phyloP scores from a whole-genome alignment of 1,140 invertebrate genomes.

The Andrena cerasifolii region DNA sequence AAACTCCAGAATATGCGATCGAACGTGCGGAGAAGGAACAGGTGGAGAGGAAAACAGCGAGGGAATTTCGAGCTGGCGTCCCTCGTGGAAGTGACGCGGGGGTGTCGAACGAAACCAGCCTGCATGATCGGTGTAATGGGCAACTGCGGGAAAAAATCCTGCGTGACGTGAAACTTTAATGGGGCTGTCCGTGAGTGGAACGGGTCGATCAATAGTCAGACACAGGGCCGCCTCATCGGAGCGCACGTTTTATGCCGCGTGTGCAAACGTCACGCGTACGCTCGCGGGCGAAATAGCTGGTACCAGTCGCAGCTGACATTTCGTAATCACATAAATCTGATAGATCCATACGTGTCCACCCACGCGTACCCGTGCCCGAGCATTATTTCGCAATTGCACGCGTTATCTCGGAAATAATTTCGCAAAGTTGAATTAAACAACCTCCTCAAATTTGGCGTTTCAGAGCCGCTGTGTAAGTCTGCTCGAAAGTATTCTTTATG shows the following conservation, averaged over 20 bases:
- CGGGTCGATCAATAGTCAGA: conserved; percentile 34
- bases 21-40: no score
- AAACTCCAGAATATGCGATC: no score
- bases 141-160: conserved; percentile 19
- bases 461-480: no score
- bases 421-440: no score
- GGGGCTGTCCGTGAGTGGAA: conserved; percentile 5
- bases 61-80: neutral
- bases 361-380: no score
- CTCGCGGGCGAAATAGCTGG: neutral
- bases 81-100: neutral
- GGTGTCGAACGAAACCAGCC: neutral
- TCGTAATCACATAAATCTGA: no score
- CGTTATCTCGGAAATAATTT: no score
- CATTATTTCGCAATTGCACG: no score
- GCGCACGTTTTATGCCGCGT: neutral
- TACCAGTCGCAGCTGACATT: neutral
- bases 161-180: conserved; percentile 14
- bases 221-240: neutral
- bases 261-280: neutral
- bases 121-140: neutral
- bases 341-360: no score
- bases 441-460: no score
- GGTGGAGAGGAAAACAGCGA: neutral
- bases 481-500: no score